Conservation (phyloP, 2,797 vertebrate genomes). For the Arrhamphus sclerolepis region DNA sequence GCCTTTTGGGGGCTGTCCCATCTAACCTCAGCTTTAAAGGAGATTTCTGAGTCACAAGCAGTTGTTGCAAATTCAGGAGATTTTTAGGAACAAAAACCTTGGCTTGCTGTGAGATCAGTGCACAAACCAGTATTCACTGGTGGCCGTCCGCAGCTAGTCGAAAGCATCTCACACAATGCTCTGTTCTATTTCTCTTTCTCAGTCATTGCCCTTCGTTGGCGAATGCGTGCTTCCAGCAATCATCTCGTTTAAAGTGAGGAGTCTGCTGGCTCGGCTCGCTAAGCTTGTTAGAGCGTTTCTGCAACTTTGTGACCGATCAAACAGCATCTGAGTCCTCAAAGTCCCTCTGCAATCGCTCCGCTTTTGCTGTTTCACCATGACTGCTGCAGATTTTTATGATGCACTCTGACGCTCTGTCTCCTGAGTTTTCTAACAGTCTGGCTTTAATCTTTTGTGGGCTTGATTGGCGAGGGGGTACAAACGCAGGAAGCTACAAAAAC, state of each 20-base stretch:
- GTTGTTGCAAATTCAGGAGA: neutral
- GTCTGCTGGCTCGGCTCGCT: neutral
- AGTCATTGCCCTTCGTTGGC: too few species aligned
- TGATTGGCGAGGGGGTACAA: conserved; percentile 1
- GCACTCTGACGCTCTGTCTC: conserved; percentile 24
- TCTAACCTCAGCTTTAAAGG: conserved; percentile 17
- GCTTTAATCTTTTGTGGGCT: neutral
- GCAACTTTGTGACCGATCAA: conserved; percentile 45
- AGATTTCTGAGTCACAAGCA: neutral
- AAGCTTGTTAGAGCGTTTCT: conserved; percentile 47
- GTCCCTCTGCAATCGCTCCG: conserved; percentile 29
- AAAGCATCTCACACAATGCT: too few species aligned
- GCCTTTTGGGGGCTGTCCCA: conserved; percentile 22
- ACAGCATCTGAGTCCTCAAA: conserved; percentile 26
- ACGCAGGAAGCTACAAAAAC: conserved; percentile 16
- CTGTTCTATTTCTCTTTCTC: too few species aligned
- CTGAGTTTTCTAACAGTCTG: conserved; percentile 5
- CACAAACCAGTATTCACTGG: conserved; percentile 25
- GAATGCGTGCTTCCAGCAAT: too few species aligned
- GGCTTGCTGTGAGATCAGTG: too few species aligned
- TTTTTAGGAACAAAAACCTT: conserved; percentile 5
- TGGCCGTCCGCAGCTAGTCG: conserved; percentile 10
- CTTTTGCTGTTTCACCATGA: conserved; percentile 11
- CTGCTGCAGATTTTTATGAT: conserved; percentile 5
- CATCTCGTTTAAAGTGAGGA: too few species aligned